Evolutionary conservation across 2,888 invertebrate genomes (phyloP).

Genomic region (Bimastos eiseni): DNA sequence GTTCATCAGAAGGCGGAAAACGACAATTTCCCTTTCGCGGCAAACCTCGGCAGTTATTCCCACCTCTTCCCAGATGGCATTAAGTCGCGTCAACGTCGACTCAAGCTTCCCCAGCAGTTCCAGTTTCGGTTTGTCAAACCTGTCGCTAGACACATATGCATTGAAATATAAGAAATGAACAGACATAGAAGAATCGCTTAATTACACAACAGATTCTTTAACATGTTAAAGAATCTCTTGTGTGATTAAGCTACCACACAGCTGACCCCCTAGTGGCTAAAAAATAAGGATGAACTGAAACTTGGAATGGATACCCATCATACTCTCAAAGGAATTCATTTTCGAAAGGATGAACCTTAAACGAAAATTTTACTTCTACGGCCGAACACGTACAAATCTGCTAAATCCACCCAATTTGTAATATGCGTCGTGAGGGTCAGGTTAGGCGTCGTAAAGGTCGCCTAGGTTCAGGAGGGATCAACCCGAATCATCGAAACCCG

Average conservation of each 20-base stretch:
- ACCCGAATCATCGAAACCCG: too few species aligned
- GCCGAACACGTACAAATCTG: too few species aligned
- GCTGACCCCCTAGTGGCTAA: too few species aligned
- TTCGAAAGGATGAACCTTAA: too few species aligned
- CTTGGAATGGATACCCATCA: not conserved
- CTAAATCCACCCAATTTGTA: too few species aligned
- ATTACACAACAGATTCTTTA: not conserved
- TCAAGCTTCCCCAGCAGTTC: slow-evolving; percentile 13
- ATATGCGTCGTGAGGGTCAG: too few species aligned
- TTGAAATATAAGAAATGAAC: not conserved
- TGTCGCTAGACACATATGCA: not conserved
- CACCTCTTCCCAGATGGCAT: slow-evolving; percentile 25
- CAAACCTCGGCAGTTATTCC: slow-evolving; percentile 20
- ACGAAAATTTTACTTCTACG: too few species aligned
- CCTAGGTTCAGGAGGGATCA: too few species aligned
- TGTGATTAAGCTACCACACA: too few species aligned
- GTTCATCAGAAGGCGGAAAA: slow-evolving; percentile 20
- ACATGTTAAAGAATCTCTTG: too few species aligned
- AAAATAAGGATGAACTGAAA: too few species aligned
- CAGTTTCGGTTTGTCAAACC: slow-evolving; percentile 15
- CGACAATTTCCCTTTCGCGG: not conserved
- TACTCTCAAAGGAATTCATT: not conserved
- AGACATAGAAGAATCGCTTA: not conserved
- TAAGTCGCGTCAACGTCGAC: slow-evolving; percentile 13
- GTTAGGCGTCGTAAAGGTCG: too few species aligned